phyloP scores from a whole-genome alignment of 2,888 invertebrate genomes.

The Brachylomia viminalis region DNA sequence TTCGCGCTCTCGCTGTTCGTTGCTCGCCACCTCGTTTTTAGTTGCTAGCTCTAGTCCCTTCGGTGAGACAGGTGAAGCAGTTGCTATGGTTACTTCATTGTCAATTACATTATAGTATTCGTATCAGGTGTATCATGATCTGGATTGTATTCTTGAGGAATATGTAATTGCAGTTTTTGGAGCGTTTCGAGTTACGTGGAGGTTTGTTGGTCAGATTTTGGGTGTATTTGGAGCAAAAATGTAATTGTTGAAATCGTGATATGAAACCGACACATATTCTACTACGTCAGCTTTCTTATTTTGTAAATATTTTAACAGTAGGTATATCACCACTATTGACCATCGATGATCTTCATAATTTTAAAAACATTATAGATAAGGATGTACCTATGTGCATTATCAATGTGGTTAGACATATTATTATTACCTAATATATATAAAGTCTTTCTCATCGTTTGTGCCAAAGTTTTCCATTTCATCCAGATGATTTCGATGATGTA shows the following conservation, averaged over 20 bases:
- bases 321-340: too few relatives aligned
- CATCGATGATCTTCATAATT: not conserved
- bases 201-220: conserved; percentile 26
- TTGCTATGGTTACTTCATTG: conserved; percentile 8
- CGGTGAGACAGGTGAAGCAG: too few relatives aligned
- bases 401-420: not conserved
- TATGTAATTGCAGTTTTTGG: conserved; percentile 46
- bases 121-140: conserved; percentile 37
- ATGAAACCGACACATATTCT: not conserved
- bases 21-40: too few relatives aligned
- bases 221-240: conserved; percentile 2
- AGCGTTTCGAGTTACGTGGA: conserved; percentile 17
- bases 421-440: conserved; percentile 3
- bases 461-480: conserved; percentile 28
- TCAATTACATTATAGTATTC: conserved; percentile 28
- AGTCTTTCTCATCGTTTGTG: conserved; percentile 9
- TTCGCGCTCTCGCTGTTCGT: too few relatives aligned
- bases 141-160: conserved; percentile 44
- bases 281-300: not conserved
- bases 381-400: not conserved
- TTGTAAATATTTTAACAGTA: not conserved
- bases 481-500: conserved; percentile 10
- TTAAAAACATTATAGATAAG: not conserved
- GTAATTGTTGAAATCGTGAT: not conserved
- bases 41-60: too few relatives aligned